Evolutionary conservation across 2,797 vertebrate genomes (phyloP).

Genomic region (Euphonia xanthogaster): DNA sequence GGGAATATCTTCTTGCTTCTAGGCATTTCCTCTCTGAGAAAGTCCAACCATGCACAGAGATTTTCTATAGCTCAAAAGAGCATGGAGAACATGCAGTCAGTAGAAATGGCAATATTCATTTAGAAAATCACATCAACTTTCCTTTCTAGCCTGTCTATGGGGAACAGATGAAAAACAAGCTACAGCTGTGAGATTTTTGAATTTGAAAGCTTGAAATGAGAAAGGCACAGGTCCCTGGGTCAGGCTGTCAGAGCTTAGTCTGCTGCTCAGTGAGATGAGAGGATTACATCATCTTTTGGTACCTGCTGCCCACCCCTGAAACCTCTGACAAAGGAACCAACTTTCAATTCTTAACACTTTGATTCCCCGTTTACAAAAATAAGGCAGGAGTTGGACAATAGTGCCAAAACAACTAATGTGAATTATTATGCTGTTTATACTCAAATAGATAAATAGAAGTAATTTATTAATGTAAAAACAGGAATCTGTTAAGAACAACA

Average conservation of each 20-base stretch:
- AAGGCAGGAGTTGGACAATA: neutral
- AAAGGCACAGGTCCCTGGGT: neutral
- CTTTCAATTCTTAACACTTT: neutral
- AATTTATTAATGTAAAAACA: neutral
- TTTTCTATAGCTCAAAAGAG: neutral
- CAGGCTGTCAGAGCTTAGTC: neutral
- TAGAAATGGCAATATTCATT: neutral
- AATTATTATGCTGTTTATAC: neutral
- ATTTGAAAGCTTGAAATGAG: neutral
- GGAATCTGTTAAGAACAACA: neutral
- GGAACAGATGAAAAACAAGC: neutral
- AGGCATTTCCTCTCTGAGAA: neutral
- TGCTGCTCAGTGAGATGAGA: neutral
- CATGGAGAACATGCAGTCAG: neutral
- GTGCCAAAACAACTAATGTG: neutral
- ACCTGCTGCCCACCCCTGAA: neutral
- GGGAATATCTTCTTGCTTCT: neutral
- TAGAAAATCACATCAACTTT: neutral
- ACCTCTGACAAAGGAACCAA: neutral
- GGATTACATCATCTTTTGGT: neutral
- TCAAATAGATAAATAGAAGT: neutral
- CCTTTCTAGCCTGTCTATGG: neutral
- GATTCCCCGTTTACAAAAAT: neutral
- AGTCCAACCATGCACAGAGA: neutral
- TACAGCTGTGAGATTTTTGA: neutral